Evolutionary conservation across 2,113 vertebrate genomes (phyloP).

Genomic region (Seriola quinqueradiata): DNA sequence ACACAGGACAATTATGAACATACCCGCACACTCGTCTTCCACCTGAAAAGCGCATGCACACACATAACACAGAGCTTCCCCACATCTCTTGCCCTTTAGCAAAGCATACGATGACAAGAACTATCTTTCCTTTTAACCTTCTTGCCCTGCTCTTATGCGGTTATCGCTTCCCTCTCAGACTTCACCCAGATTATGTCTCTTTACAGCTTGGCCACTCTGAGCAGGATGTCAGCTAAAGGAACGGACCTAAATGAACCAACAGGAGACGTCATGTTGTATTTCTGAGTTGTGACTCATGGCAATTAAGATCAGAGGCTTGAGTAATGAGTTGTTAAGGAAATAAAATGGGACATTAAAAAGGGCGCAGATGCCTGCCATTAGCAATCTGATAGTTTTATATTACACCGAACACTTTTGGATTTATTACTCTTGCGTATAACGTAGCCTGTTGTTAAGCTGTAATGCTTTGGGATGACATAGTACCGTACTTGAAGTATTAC

Average conservation of each 20-base stretch:
- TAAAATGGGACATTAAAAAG: constrained; percentile 57
- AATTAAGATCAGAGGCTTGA: constrained; percentile 56
- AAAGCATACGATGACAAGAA: constrained; percentile 78
- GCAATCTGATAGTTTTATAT: constrained; percentile 48
- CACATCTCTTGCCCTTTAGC: constrained; percentile 75
- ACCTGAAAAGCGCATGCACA: constrained; percentile 32
- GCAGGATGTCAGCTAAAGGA: constrained; percentile 50
- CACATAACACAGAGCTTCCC: constrained; percentile 22
- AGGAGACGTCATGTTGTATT: constrained; percentile 69
- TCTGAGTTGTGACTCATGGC: constrained; percentile 62
- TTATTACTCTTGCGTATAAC: constrained; percentile 36
- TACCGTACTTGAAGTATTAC: constrained; percentile 36
- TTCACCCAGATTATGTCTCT: constrained; percentile 76
- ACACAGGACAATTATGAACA: constrained; percentile 49
- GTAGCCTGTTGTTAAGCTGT: constrained; percentile 34
- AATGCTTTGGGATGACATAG: constrained; percentile 40
- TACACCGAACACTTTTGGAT: constrained; percentile 34
- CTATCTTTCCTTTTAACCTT: constrained; percentile 86
- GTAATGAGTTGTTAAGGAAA: constrained; percentile 57
- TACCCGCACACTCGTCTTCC: constrained; percentile 38
- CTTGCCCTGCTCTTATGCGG: constrained; percentile 73
- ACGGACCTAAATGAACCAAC: constrained; percentile 41
- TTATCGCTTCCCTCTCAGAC: constrained; percentile 81
- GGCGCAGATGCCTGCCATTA: constrained; percentile 33
- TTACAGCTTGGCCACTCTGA: constrained; percentile 60